Evolutionary conservation across 2,888 invertebrate species (phyloP).

Genomic region (Apamea sordens): DNA sequence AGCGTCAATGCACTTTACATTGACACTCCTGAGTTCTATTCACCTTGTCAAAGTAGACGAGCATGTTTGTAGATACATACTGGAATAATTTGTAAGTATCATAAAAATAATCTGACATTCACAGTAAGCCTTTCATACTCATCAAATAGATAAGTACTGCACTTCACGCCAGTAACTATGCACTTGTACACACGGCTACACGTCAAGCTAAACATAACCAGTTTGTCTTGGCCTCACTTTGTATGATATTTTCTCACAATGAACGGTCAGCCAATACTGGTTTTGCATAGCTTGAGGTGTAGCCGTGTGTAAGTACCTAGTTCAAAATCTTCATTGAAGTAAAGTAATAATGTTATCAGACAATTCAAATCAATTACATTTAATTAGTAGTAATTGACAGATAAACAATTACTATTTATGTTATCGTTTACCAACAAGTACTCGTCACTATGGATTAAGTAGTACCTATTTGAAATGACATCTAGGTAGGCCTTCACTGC

Average conservation of each 20-base stretch:
- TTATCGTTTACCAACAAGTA: slow-evolving; percentile 34
- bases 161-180: slow-evolving; percentile 8
- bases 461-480: neutral
- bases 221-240: no score
- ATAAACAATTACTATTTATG: slow-evolving; percentile 5
- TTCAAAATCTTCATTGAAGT: slow-evolving; percentile 29
- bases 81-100: neutral
- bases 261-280: no score
- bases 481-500: slow-evolving; percentile 27
- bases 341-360: slow-evolving; percentile 20
- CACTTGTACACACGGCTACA: no score
- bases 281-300: no score
- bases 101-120: slow-evolving; percentile 34
- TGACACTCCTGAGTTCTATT: slow-evolving; percentile 10
- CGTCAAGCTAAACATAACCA: no score
- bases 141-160: slow-evolving; percentile 21
- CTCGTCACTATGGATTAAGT: neutral
- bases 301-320: no score
- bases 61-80: slow-evolving; percentile 10
- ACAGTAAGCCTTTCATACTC: slow-evolving; percentile 10
- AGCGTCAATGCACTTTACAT: slow-evolving; percentile 12
- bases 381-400: slow-evolving; percentile 17
- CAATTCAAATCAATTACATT: slow-evolving; percentile 26
- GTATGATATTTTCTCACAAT: no score
- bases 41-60: slow-evolving; percentile 9